These are phyloP conservation scores for Didymodactylos carnosus DNA, from an alignment of 2,888 invertebrate genomes.

Conservation along the genomic window DNA sequence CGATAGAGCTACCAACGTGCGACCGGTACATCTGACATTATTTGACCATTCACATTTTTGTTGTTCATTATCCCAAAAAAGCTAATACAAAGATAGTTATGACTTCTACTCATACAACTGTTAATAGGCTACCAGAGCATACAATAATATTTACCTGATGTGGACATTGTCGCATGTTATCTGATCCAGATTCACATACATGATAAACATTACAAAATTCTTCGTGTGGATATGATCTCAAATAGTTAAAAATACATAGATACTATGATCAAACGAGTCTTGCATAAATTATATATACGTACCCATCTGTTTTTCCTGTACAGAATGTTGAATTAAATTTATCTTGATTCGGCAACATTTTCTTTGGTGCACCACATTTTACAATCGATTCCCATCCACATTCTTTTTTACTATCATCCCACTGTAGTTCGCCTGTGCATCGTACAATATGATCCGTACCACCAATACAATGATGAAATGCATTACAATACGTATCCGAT, in stretches of 20 bases:
- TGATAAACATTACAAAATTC: constrained; percentile 15
- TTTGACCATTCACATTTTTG: constrained; percentile 13
- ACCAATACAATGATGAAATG: constrained; percentile 14
- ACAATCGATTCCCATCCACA: constrained; percentile 10
- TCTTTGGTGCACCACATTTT: neutral
- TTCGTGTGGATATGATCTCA: constrained; percentile 9
- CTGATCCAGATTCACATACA: constrained; percentile 8
- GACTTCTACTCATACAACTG: neutral
- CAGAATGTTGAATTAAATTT: constrained; percentile 12
- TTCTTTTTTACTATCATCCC: constrained; percentile 7
- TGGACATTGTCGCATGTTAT: constrained; percentile 12
- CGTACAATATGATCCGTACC: constrained; percentile 9
- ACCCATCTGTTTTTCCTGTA: constrained; percentile 9
- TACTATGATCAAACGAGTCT: neutral
- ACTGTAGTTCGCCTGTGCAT: constrained; percentile 11
- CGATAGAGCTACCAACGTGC: constrained; percentile 8
- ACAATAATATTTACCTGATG: constrained; percentile 1
- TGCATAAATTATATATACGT: neutral
- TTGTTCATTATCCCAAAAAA: constrained; percentile 11
- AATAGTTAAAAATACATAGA: neutral
- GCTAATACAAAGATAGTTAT: constrained; percentile 2
- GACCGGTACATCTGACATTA: constrained; percentile 13
- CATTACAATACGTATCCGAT: constrained; percentile 9
- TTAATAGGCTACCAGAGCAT: neutral
- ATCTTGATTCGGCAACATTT: constrained; percentile 11